Base-by-base conservation (phyloP, 2,113 vertebrate genomes). In the Periophthalmodon schlosseri region DNA sequence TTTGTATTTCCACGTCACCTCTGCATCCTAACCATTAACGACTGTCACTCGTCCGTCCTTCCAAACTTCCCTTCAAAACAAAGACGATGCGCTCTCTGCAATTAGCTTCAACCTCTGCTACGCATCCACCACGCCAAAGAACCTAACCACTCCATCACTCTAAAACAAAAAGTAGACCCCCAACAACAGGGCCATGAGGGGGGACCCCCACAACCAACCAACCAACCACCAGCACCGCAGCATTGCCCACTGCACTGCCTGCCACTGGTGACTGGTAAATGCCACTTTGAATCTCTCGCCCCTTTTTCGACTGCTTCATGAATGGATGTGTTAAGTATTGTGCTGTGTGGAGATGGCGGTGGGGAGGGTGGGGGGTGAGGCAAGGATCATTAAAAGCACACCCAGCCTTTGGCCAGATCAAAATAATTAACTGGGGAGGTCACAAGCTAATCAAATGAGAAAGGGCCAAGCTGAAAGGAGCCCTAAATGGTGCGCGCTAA, bases 391-490 rank as follows among this genome's bases (percentile, higher is more conserved):
- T 93, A 94, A 94, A 93, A 86, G 82, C 87, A 91, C 89, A 87
- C 85, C 91, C 71, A 83, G 89, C 82, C 91, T 94, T 90, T 92
- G 91, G 94, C 91, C 93, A 92, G 91, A 94, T 94, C 93, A 93
- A 92, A 93, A 94, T 95, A 94, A 94, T 95, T 93, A 94, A 93
- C 93, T 94, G 88, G 83, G 92, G 92, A 91, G 94, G 93, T 95
- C 92, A 94, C 90, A 93, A 92, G 90, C 92, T 94, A 94, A 94
- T 92, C 88, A 93, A 93, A 94, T 93, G 88, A 93, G 94, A 93
- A 85, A n/a, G 63, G 82, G 82, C 71, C 57, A 84, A 49, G 9
- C 80, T 92, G 87, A 92, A 91, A 88, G 79, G 87, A 89, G 73
- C 58, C 79, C 87, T 84, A 92, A 94, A 92, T 92, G 87, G 88